Percentiles rank a stretch among this genome's conserved stretches.
Conservation (phyloP, 1,140 invertebrate species). For the Diachasmimorpha longicaudata region DNA sequence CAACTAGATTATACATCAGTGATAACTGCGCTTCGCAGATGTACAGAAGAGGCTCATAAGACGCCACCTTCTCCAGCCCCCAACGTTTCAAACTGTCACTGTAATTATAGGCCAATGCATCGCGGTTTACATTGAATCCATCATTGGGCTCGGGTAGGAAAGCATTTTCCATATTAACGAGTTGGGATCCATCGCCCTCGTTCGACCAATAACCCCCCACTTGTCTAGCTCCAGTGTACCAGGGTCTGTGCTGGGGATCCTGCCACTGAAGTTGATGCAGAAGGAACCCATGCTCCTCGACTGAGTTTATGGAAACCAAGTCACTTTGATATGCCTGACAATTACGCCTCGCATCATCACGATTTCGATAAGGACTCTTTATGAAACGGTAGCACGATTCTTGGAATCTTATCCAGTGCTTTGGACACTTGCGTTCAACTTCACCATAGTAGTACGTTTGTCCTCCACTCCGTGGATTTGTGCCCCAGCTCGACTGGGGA, state of each 20-base stretch:
- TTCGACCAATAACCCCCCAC: constrained; percentile 82
- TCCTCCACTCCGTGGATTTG: neutral
- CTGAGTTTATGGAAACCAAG: constrained; percentile 77
- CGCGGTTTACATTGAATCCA: constrained; percentile 53
- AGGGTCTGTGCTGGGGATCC: constrained; percentile 85
- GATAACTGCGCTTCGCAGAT: constrained; percentile 85
- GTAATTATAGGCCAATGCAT: constrained; percentile 73
- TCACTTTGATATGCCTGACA: constrained; percentile 84
- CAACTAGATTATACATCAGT: constrained; percentile 71
- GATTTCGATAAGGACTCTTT: constrained; percentile 78
- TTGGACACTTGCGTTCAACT: constrained; percentile 71
- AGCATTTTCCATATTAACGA: constrained; percentile 81
- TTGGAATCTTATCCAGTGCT: constrained; percentile 79
- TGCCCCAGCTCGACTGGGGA: neutral
- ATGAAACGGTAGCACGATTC: constrained; percentile 87
- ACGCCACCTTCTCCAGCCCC: constrained; percentile 82
- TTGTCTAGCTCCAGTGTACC: constrained; percentile 81
- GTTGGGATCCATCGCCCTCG: constrained; percentile 77
- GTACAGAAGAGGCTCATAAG: constrained; percentile 77
- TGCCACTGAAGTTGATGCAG: constrained; percentile 77
- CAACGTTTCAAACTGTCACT: constrained; percentile 76
- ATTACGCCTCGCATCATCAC: constrained; percentile 79
- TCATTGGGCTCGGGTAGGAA: constrained; percentile 73
- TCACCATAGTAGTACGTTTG: constrained; percentile 47
- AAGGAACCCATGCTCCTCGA: constrained; percentile 88